Base-by-base conservation (phyloP, 1,140 invertebrate genomes). In the Lamellibrachia luymesi region DNA sequence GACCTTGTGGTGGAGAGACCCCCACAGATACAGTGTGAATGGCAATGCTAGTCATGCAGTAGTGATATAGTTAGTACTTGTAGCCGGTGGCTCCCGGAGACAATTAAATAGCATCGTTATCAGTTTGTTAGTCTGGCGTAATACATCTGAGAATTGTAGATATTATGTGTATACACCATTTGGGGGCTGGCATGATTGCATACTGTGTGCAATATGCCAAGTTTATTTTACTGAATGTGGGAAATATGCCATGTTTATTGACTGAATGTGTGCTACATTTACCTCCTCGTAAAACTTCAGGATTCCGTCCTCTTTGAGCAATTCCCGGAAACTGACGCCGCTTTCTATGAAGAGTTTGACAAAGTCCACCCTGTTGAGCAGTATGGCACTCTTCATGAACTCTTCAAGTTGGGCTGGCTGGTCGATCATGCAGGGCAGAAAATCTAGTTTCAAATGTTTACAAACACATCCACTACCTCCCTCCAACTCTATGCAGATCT, bases 321-420 rank as follows among this genome's bases (percentile, higher is more conserved):
- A 97, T 90, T 96, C 95, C 92, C 95, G 95, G 52, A 97, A 95
- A 92, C 95, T 96, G 56, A 97, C 95, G 13, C 96, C 96, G 94
- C 96, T 95, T 90, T 96, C 95, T 25, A 96, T 92, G 91, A 97
- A 95, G 2, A 97, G 94, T 93, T 96, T 95, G 1, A 97, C 96
- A 95, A 97, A 97, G 51, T 96, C 95, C 13, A 96, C 95, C 27
- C 96, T 95, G 93, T 97, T 96, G 8, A 96, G 94, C 56, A 96
- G 94, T 7, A 97, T 94, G 91, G 96, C 96, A 50, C 95, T 95
- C 56, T 96, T 95, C 96, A 97, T 96, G 4, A 96, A 94, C 25
- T 97, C 96, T 94, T 96, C 95, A 25, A 97, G 94, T 17, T 93
- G 93, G 0, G 94, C 95, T n/a, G 94, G 94, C 96, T 96, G 94